Evolutionary conservation across 2,888 invertebrate species (phyloP), one percentile per base, ranked within the genome.

Genomic region (Chloroclystis v-ata): DNA sequence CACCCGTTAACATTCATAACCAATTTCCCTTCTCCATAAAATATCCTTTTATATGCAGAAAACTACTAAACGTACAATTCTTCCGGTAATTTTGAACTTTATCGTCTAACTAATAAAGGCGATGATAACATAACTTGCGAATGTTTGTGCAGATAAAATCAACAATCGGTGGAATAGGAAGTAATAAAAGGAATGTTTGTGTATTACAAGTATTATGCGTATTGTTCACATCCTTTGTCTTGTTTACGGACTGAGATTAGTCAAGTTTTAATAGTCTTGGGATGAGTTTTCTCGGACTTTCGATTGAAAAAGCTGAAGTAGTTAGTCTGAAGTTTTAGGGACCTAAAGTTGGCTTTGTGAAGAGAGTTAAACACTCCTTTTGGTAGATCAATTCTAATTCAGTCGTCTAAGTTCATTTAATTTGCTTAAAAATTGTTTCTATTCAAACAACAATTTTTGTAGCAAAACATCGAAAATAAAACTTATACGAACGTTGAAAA

Each of bases 191-290:
- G 52, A 54, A 54, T 54, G 57, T 54, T 44, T 41, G 35, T 50
- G 37, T 56, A 58, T 56, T 47, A 56, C 48, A 46, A 41, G 33
- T 20, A 20, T 20, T 4, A 20, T 5, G 2, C 39, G 48, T 37
- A 53, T 59, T 56, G 58, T 56, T 53, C 51, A 14, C 32, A 51
- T 47, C 44, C 42, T 52, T 58, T 56, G 54, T 43, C 37, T 30
- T 47, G 54, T 53, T 56, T 54, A 58, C 52, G 56, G 41, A 28
- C 6, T 37, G 24, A 30, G 41, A 56, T 56, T 47, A 51, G 38
- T 28, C 39, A 56, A 59, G 58, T 59, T 59, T 54, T 56, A 59
- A 59, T 56, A 56, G 58, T 53, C 54, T 59, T 51, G 28, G 52
- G 53, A 54, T 59, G 54, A 51, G 56, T 58, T 58, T 56, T 54